Percentiles rank a stretch among this genome's conserved stretches.
Evolutionary conservation across 2,797 vertebrate species (phyloP).

Genomic region (Crenichthys baileyi): DNA sequence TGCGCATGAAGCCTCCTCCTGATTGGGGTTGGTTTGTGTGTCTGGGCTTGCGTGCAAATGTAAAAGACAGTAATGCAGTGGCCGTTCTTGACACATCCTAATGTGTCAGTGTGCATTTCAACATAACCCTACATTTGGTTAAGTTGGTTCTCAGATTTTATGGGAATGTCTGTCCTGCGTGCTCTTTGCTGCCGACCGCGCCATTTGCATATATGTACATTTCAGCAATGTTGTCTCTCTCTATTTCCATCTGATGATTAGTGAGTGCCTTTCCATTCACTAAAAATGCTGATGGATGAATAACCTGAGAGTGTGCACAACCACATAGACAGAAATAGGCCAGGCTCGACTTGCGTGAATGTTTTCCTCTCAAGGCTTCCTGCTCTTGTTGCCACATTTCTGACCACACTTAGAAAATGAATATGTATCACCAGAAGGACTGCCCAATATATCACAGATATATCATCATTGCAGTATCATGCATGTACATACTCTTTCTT

Average conservation of each 20-base stretch:
- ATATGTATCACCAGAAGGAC: not conserved
- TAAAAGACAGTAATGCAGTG: constrained; percentile 13
- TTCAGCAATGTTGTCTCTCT: constrained; percentile 52
- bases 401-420: not conserved
- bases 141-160: constrained; percentile 19
- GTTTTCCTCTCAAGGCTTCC: not conserved
- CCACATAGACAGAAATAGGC: not conserved
- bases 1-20: constrained; percentile 50
- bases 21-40: constrained; percentile 35
- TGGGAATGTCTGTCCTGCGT: constrained; percentile 16
- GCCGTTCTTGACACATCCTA: constrained; percentile 34
- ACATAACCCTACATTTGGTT: constrained; percentile 21
- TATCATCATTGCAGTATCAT: not conserved
- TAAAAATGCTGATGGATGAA: not conserved
- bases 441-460: not conserved
- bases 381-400: not conserved
- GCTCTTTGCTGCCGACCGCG: constrained; percentile 26
- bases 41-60: constrained; percentile 37
- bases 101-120: constrained; percentile 15
- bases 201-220: constrained; percentile 23
- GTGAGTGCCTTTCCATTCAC: constrained; percentile 51
- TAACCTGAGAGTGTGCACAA: not conserved
- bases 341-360: not conserved
- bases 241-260: constrained; percentile 51
- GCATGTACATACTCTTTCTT: not conserved